Conservation (phyloP, 2,113 vertebrate species). For the Cyprinodon variegatus region DNA sequence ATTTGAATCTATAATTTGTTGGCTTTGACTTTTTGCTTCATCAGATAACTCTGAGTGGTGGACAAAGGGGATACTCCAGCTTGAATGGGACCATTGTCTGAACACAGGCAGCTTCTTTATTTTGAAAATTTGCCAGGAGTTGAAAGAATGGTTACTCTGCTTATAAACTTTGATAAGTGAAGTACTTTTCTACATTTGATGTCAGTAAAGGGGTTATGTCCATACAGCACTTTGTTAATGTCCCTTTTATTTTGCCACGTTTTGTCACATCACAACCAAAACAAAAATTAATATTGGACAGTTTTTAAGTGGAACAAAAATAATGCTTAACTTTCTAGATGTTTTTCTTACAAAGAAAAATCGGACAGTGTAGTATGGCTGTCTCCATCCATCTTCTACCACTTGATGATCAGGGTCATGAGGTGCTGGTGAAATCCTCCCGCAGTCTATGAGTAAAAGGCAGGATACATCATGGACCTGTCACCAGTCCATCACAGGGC, state of each 20-base stretch:
- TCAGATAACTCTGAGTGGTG: conserved; percentile 33
- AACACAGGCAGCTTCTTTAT: conserved; percentile 59
- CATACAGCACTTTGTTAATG: neutral
- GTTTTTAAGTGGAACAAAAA: neutral
- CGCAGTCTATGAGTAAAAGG: too few relatives aligned
- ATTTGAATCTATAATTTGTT: conserved; percentile 12
- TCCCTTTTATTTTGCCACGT: neutral
- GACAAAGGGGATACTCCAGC: conserved; percentile 27
- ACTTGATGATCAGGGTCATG: too few relatives aligned
- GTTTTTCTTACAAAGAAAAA: too few relatives aligned
- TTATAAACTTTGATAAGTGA: conserved; percentile 22
- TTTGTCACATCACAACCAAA: neutral
- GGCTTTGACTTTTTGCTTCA: conserved; percentile 12
- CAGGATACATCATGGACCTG: too few relatives aligned
- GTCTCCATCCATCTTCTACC: too few relatives aligned
- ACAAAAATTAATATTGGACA: neutral
- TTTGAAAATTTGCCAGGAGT: conserved; percentile 55
- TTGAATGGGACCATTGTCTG: conserved; percentile 66
- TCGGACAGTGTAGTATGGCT: too few relatives aligned
- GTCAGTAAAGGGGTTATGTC: neutral
- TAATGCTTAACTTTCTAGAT: neutral
- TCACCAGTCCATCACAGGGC: too few relatives aligned
- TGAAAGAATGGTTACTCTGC: conserved; percentile 41
- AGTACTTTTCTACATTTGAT: conserved; percentile 12
- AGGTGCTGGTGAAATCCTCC: too few relatives aligned